phyloP scores from a whole-genome alignment of 2,113 vertebrate genomes.

The Egretta garzetta region DNA sequence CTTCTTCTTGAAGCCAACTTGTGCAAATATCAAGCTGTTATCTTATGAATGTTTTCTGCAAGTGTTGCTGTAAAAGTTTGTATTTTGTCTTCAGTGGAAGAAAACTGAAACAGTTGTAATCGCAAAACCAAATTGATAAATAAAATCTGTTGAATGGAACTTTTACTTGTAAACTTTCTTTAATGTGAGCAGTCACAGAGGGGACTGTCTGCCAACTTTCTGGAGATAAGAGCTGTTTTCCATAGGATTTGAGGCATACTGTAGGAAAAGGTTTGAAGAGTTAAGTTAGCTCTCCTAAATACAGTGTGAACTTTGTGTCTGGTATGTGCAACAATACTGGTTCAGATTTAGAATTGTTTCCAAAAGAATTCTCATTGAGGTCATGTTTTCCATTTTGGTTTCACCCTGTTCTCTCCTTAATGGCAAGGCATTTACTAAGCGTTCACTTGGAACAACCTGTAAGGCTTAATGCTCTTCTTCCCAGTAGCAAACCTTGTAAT shows the following conservation, averaged over 20 bases:
- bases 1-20: conserved; percentile 59
- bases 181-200: background rate
- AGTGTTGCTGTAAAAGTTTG: conserved; percentile 75
- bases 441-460: background rate
- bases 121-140: conserved; percentile 74
- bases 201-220: background rate
- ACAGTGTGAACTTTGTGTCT: background rate
- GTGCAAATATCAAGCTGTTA: conserved; percentile 59
- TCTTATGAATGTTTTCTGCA: conserved; percentile 70
- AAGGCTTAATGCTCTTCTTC: background rate
- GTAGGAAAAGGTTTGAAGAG: background rate
- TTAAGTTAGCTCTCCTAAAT: background rate
- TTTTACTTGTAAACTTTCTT: conserved; percentile 6
- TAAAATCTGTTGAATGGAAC: conserved; percentile 76
- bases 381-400: background rate
- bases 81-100: conserved; percentile 72
- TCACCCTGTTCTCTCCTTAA: background rate
- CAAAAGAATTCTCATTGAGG: background rate
- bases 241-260: background rate
- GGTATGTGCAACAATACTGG: background rate
- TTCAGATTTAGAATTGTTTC: background rate
- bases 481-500: background rate
- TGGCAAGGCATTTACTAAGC: background rate
- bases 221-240: background rate
- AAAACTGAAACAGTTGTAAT: conserved; percentile 73